Conservation (phyloP, 2,888 invertebrate genomes). For the Cantharis rufa region DNA sequence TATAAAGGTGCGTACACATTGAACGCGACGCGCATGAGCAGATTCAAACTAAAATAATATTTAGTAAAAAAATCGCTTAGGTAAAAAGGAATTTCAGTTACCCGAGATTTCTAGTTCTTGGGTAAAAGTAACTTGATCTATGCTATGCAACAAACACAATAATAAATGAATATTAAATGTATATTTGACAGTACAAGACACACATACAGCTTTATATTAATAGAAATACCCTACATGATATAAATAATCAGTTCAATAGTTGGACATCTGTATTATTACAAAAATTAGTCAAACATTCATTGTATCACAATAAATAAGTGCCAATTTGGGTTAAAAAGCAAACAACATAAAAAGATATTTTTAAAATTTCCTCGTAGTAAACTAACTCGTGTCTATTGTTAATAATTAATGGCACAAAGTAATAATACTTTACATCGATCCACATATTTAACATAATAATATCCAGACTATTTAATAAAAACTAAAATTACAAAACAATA, state of each 20-base stretch:
- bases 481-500: slow-evolving; percentile 16
- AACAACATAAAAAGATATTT: slow-evolving; percentile 32
- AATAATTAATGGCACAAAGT: slow-evolving; percentile 45
- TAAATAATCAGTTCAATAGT: slow-evolving; percentile 49
- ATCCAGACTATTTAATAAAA: slow-evolving; percentile 39
- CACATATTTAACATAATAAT: slow-evolving; percentile 40
- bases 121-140: too few species aligned
- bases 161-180: slow-evolving; percentile 34
- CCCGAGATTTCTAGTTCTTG: too few species aligned
- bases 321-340: slow-evolving; percentile 39
- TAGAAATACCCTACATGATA: slow-evolving; percentile 44
- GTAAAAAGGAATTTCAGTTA: too few species aligned
- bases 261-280: slow-evolving; percentile 41
- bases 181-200: slow-evolving; percentile 49
- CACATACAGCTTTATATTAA: slow-evolving; percentile 40
- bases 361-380: slow-evolving; percentile 17
- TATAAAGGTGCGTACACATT: not conserved
- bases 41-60: too few species aligned
- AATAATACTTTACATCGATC: slow-evolving; percentile 39
- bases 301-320: slow-evolving; percentile 52
- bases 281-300: slow-evolving; percentile 43
- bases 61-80: too few species aligned
- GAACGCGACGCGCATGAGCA: not conserved
- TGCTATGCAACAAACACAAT: not conserved
- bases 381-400: slow-evolving; percentile 22